Conservation (phyloP, 2,113 vertebrate genomes). For the Notechis scutatus region DNA sequence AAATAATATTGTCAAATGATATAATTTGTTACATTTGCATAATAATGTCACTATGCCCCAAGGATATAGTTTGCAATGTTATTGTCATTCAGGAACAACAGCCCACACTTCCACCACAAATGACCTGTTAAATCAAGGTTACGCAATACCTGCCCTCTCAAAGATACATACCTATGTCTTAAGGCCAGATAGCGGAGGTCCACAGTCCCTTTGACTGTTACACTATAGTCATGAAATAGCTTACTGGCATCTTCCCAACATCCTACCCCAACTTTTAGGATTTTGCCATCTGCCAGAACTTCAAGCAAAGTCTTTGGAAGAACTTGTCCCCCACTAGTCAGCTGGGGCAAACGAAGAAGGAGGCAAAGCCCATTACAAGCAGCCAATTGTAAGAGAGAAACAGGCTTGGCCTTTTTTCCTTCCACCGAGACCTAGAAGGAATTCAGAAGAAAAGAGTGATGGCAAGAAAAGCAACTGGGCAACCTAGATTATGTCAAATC, state of each 20-base stretch:
- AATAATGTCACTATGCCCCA: no score
- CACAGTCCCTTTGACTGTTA: slow-evolving; percentile 79
- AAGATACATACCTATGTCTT: slow-evolving; percentile 75
- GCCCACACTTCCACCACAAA: background rate
- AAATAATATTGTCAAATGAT: background rate
- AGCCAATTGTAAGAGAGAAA: slow-evolving; percentile 90
- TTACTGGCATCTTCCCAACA: slow-evolving; percentile 90
- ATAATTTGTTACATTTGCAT: background rate
- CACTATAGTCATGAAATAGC: slow-evolving; percentile 81
- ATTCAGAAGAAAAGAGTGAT: background rate
- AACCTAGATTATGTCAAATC: background rate
- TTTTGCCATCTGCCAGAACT: slow-evolving; percentile 74
- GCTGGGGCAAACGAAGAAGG: slow-evolving; percentile 80
- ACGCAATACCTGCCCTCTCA: background rate
- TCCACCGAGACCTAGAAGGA: slow-evolving; percentile 80
- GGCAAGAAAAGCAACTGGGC: background rate
- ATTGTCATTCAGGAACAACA: background rate
- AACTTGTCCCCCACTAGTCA: slow-evolving; percentile 64
- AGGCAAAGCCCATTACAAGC: slow-evolving; percentile 83
- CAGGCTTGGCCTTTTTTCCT: slow-evolving; percentile 75
- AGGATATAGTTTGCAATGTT: background rate
- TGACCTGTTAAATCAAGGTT: background rate
- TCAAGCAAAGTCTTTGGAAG: slow-evolving; percentile 79
- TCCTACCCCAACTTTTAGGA: slow-evolving; percentile 93
- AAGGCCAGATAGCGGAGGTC: slow-evolving; percentile 88